Evolutionary conservation across 2,888 invertebrate species (phyloP).

Genomic region (Acronicta alni): DNA sequence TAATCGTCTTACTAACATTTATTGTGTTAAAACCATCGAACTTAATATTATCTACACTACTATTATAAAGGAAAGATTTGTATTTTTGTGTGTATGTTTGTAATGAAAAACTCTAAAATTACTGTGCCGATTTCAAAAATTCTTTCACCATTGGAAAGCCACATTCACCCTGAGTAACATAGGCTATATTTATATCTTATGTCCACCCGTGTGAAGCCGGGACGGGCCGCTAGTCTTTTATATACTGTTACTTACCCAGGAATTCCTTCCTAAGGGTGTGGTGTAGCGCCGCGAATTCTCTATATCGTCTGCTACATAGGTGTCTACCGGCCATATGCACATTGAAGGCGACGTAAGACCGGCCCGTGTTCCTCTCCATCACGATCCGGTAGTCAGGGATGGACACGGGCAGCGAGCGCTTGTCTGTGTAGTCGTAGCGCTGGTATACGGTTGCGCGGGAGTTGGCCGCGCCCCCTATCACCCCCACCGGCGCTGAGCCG

Average conservation of each 20-base stretch:
- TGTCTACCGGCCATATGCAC: conserved; percentile 99
- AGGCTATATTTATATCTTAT: no score
- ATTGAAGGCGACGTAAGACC: conserved; percentile 98
- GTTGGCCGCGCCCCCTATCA: conserved; percentile 84
- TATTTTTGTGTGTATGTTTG: no score
- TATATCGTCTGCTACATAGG: conserved; percentile 98
- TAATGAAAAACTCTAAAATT: no score
- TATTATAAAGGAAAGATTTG: no score
- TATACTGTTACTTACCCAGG: conserved; percentile 88
- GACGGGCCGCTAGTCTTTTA: no score
- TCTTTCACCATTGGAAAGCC: no score
- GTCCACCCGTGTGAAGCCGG: no score
- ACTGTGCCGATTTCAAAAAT: no score
- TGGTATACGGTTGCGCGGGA: conserved; percentile 83
- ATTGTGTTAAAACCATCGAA: no score
- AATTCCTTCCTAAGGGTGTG: conserved; percentile 97
- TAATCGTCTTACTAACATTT: no score
- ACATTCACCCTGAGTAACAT: no score
- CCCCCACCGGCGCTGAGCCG: conserved; percentile 80
- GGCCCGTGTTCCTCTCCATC: conserved; percentile 94
- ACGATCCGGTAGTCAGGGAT: conserved; percentile 98
- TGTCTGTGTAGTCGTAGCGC: conserved; percentile 97
- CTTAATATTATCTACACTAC: no score
- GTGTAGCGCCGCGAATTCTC: conserved; percentile 98
- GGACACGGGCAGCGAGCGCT: conserved; percentile 95